phyloP scores from a whole-genome alignment of 1,140 invertebrate genomes.

The Ylistrum balloti region DNA sequence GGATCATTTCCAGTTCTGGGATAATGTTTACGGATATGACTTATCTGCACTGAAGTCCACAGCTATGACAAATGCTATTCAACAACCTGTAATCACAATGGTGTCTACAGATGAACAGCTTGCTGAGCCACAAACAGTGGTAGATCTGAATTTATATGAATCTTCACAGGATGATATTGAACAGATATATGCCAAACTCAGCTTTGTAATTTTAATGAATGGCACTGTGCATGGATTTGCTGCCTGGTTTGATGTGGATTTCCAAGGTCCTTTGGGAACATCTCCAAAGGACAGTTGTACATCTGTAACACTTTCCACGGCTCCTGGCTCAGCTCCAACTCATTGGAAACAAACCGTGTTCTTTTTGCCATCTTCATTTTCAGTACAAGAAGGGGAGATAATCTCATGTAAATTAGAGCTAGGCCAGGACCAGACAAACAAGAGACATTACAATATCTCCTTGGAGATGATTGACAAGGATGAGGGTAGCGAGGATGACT shows the following conservation, averaged over 20 bases:
- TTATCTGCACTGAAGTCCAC: constrained; percentile 73
- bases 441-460: constrained; percentile 77
- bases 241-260: constrained; percentile 79
- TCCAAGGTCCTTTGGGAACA: constrained; percentile 60
- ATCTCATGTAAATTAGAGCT: constrained; percentile 66
- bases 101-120: constrained; percentile 66
- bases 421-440: constrained; percentile 69
- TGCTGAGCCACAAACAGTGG: constrained; percentile 67
- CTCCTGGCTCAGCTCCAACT: constrained; percentile 87
- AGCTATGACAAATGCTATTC: constrained; percentile 61
- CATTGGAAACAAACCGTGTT: constrained; percentile 99
- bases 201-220: constrained; percentile 66
- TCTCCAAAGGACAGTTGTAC: constrained; percentile 45
- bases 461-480: constrained; percentile 67
- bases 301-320: constrained; percentile 67
- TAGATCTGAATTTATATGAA: constrained; percentile 75
- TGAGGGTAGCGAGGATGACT: constrained; percentile 64
- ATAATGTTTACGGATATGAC: constrained; percentile 79
- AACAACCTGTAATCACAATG: constrained; percentile 72
- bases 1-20: constrained; percentile 77
- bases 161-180: constrained; percentile 71
- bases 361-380: constrained; percentile 87
- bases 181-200: constrained; percentile 65
- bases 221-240: constrained; percentile 77
- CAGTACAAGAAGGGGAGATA: constrained; percentile 64